Evolutionary conservation across 2,888 invertebrate species (phyloP).

Genomic region (Agrotis ipsilon): DNA sequence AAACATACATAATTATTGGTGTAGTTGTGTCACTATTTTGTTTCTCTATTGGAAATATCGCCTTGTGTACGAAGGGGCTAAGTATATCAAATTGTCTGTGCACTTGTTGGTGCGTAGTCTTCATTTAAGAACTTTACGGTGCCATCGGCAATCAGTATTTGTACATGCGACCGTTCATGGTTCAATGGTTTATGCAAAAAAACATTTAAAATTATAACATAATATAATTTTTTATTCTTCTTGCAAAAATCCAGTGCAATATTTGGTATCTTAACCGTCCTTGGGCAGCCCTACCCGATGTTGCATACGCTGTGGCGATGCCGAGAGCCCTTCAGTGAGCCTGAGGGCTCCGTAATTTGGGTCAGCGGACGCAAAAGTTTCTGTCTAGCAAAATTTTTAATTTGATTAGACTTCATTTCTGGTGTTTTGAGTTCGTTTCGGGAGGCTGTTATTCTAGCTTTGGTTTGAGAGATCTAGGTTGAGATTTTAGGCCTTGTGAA

Average conservation of each 20-base stretch:
- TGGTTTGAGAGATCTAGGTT: conserved; percentile 9
- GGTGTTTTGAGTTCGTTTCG: conserved; percentile 54
- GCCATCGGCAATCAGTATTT: too few species aligned
- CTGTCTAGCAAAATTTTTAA: conserved; percentile 76
- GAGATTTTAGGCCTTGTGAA: conserved; percentile 10
- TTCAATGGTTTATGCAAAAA: too few species aligned
- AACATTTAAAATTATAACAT: too few species aligned
- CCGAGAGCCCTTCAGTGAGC: conserved; percentile 74
- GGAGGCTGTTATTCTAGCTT: conserved; percentile 43
- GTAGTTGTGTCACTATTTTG: too few species aligned
- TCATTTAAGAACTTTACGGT: too few species aligned
- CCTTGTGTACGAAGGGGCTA: too few species aligned
- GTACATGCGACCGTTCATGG: too few species aligned
- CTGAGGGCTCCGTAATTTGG: conserved; percentile 82
- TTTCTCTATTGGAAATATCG: too few species aligned
- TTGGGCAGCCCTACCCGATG: conserved; percentile 73
- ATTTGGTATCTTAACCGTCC: not conserved
- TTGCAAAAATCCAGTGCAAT: not conserved
- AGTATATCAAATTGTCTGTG: too few species aligned
- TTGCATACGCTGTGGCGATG: conserved; percentile 80
- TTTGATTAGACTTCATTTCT: conserved; percentile 75
- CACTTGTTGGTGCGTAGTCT: too few species aligned
- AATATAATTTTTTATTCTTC: not conserved
- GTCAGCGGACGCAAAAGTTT: conserved; percentile 82
- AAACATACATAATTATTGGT: too few species aligned